Conservation (phyloP, 2,797 vertebrate genomes). For the Gorsachius magnificus region DNA sequence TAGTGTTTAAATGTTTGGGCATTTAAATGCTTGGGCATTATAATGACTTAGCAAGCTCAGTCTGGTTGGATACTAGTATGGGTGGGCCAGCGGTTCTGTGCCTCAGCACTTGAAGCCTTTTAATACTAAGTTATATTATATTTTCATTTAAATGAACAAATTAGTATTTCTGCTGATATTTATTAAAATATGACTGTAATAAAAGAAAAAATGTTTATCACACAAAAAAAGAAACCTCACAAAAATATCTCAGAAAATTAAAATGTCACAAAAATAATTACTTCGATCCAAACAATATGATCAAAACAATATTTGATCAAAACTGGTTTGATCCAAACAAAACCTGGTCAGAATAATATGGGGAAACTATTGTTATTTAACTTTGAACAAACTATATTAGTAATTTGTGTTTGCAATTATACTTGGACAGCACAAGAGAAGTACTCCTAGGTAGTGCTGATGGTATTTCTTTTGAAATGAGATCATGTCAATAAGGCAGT, state of each 20-base stretch:
- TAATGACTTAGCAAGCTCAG: not conserved
- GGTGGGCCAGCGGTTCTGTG: not conserved
- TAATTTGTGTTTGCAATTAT: not conserved
- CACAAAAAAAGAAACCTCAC: not conserved
- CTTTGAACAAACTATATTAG: not conserved
- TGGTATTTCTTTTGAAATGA: not conserved
- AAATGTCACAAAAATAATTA: not conserved
- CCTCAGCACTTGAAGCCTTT: not conserved
- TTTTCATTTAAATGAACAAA: not conserved
- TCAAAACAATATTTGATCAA: not conserved
- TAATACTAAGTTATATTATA: not conserved
- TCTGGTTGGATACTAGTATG: not conserved
- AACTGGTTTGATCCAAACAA: not conserved
- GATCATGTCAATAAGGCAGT: not conserved
- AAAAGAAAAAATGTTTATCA: not conserved
- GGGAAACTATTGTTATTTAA: not conserved
- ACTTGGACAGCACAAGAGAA: not conserved
- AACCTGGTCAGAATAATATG: not conserved
- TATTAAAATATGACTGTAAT: not conserved
- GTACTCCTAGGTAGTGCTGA: not conserved
- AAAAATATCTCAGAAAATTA: not conserved
- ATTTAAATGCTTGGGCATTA: not conserved
- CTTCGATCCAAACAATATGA: not conserved
- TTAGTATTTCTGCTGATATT: not conserved
- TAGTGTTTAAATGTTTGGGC: not conserved